Percentiles rank a stretch among this genome's conserved stretches.
These are phyloP conservation scores for Mechanitis mazaeus DNA, from an alignment of 2,888 invertebrate species.

Conservation along the genomic window DNA sequence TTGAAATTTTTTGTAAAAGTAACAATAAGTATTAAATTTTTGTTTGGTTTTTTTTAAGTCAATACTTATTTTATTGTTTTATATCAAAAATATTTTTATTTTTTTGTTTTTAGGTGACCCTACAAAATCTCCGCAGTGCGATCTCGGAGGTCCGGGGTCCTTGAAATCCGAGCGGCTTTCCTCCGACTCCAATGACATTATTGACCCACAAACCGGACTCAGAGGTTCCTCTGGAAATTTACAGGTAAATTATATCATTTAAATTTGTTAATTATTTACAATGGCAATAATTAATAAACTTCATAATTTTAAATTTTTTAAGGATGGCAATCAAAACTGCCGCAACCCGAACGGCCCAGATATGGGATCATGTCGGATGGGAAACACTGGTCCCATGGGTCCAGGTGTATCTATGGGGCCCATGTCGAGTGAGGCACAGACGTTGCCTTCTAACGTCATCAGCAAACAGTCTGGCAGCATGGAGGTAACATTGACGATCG, in stretches of 20 bases:
- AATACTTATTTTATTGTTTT: conserved; percentile 2
- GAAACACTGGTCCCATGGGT: conserved; percentile 61
- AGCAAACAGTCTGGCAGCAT: conserved; percentile 86
- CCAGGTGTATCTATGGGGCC: conserved; percentile 67
- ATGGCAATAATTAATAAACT: background rate
- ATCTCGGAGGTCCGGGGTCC: conserved; percentile 70
- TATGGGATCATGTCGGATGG: conserved; percentile 68
- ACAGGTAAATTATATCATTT: conserved; percentile 47
- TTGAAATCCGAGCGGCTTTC: conserved; percentile 71
- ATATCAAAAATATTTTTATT: conserved; percentile 11
- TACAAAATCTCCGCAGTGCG: conserved; percentile 71
- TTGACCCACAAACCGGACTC: conserved; percentile 72
- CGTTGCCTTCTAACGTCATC: conserved; percentile 85
- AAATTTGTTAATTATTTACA: background rate
- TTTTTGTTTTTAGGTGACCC: conserved; percentile 57
- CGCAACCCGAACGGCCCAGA: conserved; percentile 68
- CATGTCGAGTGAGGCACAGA: conserved; percentile 81
- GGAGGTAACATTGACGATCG: conserved; percentile 76
- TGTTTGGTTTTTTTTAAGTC: no score
- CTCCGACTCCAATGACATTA: conserved; percentile 72
- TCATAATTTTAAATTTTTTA: conserved; percentile 15
- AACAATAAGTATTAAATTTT: no score
- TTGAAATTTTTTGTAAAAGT: no score
- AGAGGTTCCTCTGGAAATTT: conserved; percentile 60
- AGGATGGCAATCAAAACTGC: conserved; percentile 67